A percentile compares a stretch with the other conserved stretches of the same genome.
These are phyloP conservation scores for Drosophila mettleri DNA, from an alignment of 2,888 invertebrate genomes.

Conservation along the genomic window DNA sequence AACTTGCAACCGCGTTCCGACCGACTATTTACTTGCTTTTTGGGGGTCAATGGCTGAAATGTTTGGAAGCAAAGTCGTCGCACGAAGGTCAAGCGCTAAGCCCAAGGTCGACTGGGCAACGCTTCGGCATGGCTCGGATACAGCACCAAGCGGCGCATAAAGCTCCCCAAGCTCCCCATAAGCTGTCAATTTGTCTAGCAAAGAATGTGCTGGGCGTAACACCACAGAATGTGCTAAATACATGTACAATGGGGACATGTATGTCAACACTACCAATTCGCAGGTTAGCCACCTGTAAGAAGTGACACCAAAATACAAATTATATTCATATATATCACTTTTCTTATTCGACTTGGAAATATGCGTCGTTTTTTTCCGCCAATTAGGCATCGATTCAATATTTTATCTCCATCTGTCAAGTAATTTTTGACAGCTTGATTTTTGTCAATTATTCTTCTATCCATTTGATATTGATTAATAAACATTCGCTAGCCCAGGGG, in stretches of 20 bases:
- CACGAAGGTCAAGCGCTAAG: constrained; percentile 62
- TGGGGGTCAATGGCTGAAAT: constrained; percentile 73
- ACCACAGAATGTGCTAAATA: constrained; percentile 21
- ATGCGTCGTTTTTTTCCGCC: not conserved
- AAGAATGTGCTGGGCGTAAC: constrained; percentile 2
- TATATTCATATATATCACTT: not conserved
- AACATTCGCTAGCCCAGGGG: not conserved
- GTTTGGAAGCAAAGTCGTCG: constrained; percentile 46
- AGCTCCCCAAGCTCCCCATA: constrained; percentile 9
- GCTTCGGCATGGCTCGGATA: not conserved
- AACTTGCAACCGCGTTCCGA: constrained; percentile 12
- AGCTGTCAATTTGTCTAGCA: constrained; percentile 28
- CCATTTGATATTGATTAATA: not conserved
- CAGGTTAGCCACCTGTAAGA: not conserved
- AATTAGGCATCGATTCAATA: not conserved
- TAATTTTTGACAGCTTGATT: not conserved
- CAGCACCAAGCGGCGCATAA: not conserved
- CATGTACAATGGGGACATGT: constrained; percentile 18
- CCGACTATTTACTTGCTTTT: constrained; percentile 25
- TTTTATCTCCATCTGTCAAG: not conserved
- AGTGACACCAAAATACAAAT: not conserved
- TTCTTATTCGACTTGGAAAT: not conserved
- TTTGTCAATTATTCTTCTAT: not conserved
- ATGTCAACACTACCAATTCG: constrained; percentile 26
- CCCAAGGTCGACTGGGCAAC: constrained; percentile 41